Evolutionary conservation across 2,888 invertebrate genomes (phyloP), one percentile per base, ranked within the genome.

Genomic region (Cistogaster globosa): DNA sequence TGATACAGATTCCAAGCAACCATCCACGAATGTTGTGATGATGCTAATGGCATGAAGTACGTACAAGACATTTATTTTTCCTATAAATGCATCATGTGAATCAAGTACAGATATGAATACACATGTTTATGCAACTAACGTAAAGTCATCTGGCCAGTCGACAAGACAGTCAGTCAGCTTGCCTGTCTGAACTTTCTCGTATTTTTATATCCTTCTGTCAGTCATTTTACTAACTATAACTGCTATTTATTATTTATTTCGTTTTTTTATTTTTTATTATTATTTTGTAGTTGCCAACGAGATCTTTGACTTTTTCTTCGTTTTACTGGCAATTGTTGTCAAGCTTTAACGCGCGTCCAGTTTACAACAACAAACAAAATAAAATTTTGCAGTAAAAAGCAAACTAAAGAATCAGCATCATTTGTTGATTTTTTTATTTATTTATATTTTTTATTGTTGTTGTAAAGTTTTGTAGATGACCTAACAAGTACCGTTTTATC

Each of bases 401-500:
- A 51, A 79, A 18, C 42, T 57, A 51, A 18, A 58, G 36, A 63
- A 65, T 51, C 20, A 51, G 32, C 67, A 75, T 58, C 53, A 53
- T 42, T 68, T 58, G 58, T 76, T 71, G 26, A 0, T 57, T 14
- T 69, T 14, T 69, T n/a, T n/a, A n/a, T n/a, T n/a, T n/a, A n/a
- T n/a, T n/a, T n/a, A n/a, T n/a, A n/a, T n/a, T n/a, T n/a, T n/a
- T 68, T 45, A n/a, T 42, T 42, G 42, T 48, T 58, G 4, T 69
- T 67, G 67, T 68, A 51, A 18, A 58, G 26, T 69, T 78, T 62
- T 69, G 26, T 42, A 32, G 65, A 80, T 74, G 75, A 71, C 69
- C 76, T 76, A 76, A 71, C 82, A 82, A 65, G 58, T 82, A 82
- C 76, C 69, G 82, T 82, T 82, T 69, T 62, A 68, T 62, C 38